Evolutionary conservation across 2,113 vertebrate genomes (phyloP), one percentile per base, ranked within the genome.

Genomic region (Campylorhamphus procurvoides): DNA sequence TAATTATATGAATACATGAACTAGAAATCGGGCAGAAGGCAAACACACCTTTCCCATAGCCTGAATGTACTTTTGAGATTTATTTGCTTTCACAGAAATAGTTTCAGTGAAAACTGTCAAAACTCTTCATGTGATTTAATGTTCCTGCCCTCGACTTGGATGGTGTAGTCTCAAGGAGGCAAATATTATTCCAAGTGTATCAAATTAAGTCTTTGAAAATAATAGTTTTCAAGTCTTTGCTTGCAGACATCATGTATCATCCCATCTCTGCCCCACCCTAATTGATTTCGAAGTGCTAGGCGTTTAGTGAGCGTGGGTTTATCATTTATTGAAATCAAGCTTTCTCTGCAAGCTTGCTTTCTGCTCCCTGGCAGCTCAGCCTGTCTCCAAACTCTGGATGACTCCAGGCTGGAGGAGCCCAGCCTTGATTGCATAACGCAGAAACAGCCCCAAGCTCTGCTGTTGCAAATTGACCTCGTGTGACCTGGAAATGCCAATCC

Each of bases 341-440:
- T 93, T 94, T 96, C 96, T 96, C 95, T 97, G 94, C 94, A 96
- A 97, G 96, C 95, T 97, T 96, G 93, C 97, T 95, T 94, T 89
- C 91, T 86, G 46, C 75, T 95, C 90, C 69, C 95, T 90, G 95
- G 62, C 96, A 97, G 94, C 55, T 95, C 94, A 96, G 97, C 95
- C 94, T 59, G 62, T 87, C 87, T 97, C 78, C 90, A 69, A 8
- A 89, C 83, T 90, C 63, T 69, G 94, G 95, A 93, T 96, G 94
- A 95, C 97, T 97, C 40, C 6, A 7, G 97, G 97, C 58, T 37
- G 93, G 89, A 90, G 71, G 56, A 93, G 96, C 68, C 66, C 62
- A 22, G 81, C 24, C 39, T 60, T 87, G 96, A 46, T 79, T 96
- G 93, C 93, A 86, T 81, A 87, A 94, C 31, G 12, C 18, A 7